Conservation (phyloP, 2,113 vertebrate species). For the Ammospiza caudacuta region DNA sequence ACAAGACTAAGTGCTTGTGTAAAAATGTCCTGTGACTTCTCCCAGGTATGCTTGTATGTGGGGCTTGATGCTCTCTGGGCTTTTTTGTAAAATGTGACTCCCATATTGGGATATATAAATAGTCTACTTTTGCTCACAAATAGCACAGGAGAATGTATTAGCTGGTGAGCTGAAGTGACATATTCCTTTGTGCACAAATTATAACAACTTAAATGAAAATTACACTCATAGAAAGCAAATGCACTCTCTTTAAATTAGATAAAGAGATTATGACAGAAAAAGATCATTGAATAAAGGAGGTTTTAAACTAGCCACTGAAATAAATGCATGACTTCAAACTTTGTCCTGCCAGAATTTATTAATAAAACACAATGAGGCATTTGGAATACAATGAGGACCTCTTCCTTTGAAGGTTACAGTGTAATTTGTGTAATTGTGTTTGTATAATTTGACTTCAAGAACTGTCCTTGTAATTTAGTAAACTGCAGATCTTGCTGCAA, state of each 20-base stretch:
- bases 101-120: neutral
- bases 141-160: neutral
- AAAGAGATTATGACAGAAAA: slow-evolving; percentile 30
- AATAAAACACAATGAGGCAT: slow-evolving; percentile 20
- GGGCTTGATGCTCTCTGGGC: neutral
- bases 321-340: slow-evolving; percentile 49
- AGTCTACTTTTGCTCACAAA: neutral
- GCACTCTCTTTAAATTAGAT: slow-evolving; percentile 48
- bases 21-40: neutral
- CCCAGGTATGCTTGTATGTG: neutral
- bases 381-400: slow-evolving; percentile 24
- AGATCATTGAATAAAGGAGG: slow-evolving; percentile 15
- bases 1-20: neutral
- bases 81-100: neutral
- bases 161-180: neutral
- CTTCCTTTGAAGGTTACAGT: slow-evolving; percentile 51
- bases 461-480: slow-evolving; percentile 45
- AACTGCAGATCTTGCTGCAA: slow-evolving; percentile 38
- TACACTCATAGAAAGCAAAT: neutral
- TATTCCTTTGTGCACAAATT: slow-evolving; percentile 8
- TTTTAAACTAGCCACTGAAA: slow-evolving; percentile 43
- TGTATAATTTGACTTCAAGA: slow-evolving; percentile 48
- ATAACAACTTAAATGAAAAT: slow-evolving; percentile 46
- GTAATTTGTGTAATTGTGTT: slow-evolving; percentile 60
- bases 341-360: slow-evolving; percentile 42